These are phyloP conservation scores for Sinodicranocentrus sp. DNA, from an alignment of 2,888 invertebrate species.

Conservation along the genomic window DNA sequence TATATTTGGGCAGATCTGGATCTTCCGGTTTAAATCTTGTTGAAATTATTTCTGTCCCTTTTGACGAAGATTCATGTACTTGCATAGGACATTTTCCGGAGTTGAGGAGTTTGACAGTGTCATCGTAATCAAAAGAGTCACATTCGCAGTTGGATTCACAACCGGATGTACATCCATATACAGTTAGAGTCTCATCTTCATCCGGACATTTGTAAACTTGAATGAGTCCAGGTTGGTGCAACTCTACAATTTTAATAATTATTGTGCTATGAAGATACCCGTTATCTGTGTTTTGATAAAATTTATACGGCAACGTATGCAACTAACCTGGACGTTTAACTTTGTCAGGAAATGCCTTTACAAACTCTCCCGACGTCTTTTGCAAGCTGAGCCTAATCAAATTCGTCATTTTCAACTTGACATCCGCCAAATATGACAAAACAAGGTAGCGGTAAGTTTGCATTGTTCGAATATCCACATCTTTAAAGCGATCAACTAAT, in stretches of 20 bases:
- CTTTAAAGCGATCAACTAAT: conserved; percentile 69
- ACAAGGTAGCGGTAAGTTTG: conserved; percentile 71
- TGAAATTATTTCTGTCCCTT: conserved; percentile 31
- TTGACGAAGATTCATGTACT: conserved; percentile 31
- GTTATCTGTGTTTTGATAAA: no score
- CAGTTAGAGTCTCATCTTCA: conserved; percentile 22
- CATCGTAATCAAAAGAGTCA: conserved; percentile 44
- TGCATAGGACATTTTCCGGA: conserved; percentile 20
- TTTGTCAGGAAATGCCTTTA: conserved; percentile 70
- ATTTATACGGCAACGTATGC: neutral
- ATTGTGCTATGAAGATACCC: no score
- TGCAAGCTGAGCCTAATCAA: conserved; percentile 73
- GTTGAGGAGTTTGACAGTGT: neutral
- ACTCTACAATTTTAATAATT: conserved; percentile 40
- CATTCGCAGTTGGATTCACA: conserved; percentile 25
- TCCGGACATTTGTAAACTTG: conserved; percentile 57
- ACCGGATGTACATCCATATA: conserved; percentile 1
- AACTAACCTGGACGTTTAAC: conserved; percentile 67
- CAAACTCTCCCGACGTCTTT: conserved; percentile 73
- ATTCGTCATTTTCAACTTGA: conserved; percentile 76
- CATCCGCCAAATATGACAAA: conserved; percentile 72
- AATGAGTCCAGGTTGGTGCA: conserved; percentile 54
- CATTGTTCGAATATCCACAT: conserved; percentile 68
- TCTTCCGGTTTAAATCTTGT: conserved; percentile 45
- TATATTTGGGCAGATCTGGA: neutral